Conservation (phyloP, 1,140 invertebrate species). For the Halyomorpha halys region DNA sequence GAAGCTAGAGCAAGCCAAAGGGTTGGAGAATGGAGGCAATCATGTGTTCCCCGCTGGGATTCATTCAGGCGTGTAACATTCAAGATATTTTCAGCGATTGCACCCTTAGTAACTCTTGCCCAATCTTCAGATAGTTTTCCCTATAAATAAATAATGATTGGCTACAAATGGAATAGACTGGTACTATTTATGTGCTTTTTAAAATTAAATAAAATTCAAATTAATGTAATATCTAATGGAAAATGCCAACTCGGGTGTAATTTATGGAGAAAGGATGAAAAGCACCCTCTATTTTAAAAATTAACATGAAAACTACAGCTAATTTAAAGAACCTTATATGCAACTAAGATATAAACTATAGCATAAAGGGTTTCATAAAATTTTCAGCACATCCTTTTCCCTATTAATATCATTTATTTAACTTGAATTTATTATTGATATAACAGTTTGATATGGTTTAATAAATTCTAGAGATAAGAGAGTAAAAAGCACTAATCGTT, state of each 20-base stretch:
- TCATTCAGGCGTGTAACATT: conserved; percentile 74
- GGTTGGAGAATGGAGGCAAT: conserved; percentile 70
- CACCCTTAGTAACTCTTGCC: conserved; percentile 76
- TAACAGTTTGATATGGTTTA: too few species aligned
- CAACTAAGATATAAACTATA: too few species aligned
- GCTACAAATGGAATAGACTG: too few species aligned
- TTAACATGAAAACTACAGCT: too few species aligned
- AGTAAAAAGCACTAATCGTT: too few species aligned
- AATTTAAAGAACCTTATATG: too few species aligned
- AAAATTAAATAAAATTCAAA: not conserved
- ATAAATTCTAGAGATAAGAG: too few species aligned
- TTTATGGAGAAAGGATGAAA: not conserved
- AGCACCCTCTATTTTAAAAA: too few species aligned
- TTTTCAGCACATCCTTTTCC: too few species aligned
- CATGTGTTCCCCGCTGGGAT: conserved; percentile 53
- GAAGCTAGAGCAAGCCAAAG: conserved; percentile 89
- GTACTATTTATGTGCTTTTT: not conserved
- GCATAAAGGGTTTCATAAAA: too few species aligned
- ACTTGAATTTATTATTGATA: too few species aligned
- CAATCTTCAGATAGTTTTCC: conserved; percentile 77
- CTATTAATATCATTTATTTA: too few species aligned
- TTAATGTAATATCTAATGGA: not conserved
- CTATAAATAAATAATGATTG: conserved; percentile 40
- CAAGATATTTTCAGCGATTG: conserved; percentile 83
- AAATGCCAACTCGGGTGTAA: not conserved